phyloP scores from a whole-genome alignment of 2,797 vertebrate species.

The Hippocampus kuda region DNA sequence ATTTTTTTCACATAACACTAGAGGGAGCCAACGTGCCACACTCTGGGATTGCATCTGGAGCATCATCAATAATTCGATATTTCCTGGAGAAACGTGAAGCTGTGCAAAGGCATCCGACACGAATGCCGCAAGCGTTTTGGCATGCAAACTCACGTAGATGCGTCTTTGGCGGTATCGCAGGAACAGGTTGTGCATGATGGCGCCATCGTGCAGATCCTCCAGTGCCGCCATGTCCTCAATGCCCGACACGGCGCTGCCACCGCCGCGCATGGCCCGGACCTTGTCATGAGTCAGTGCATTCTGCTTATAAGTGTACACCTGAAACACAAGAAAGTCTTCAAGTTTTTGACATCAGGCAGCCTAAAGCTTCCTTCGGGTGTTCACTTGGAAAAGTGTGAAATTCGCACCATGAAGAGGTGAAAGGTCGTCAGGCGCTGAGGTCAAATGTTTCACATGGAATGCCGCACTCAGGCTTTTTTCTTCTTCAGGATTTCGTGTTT shows the following conservation, averaged over 20 bases:
- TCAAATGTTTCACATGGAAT: not conserved
- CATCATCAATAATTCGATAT: no score
- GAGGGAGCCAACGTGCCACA: no score
- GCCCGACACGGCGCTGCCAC: slow-evolving; percentile 69
- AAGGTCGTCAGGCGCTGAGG: not conserved
- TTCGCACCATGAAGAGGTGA: not conserved
- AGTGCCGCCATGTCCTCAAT: slow-evolving; percentile 93
- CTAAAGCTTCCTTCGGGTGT: no score
- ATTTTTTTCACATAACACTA: no score
- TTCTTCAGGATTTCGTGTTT: no score
- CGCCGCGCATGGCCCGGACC: slow-evolving; percentile 80
- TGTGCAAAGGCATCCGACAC: not conserved
- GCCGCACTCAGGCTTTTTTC: no score
- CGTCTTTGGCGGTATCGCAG: slow-evolving; percentile 79
- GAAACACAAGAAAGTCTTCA: not conserved
- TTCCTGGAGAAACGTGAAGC: no score
- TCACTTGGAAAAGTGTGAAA: not conserved
- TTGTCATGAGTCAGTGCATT: slow-evolving; percentile 84
- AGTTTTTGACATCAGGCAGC: no score
- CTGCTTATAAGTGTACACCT: slow-evolving; percentile 97
- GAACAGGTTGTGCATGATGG: slow-evolving; percentile 91
- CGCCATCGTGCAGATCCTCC: slow-evolving; percentile 85
- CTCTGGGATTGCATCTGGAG: no score
- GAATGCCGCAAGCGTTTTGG: no score
- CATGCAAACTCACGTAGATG: slow-evolving; percentile 80